Evolutionary conservation across 2,113 vertebrate species (phyloP).

Genomic region (Manacus vitellinus): DNA sequence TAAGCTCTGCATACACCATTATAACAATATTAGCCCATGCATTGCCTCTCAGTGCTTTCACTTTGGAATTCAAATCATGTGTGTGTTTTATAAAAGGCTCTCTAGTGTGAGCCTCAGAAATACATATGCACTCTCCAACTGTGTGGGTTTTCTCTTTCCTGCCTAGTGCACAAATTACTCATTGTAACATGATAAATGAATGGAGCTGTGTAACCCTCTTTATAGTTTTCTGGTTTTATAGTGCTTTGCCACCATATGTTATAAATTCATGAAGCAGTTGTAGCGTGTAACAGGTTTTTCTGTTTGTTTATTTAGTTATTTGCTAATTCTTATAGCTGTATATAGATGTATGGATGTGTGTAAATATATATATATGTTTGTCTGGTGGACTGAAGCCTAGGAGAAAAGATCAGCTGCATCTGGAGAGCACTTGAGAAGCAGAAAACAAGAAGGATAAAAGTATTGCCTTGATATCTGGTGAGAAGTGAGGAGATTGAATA

Average conservation of each 20-base stretch:
- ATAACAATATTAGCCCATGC: constrained; percentile 43
- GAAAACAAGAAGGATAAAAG: constrained; percentile 29
- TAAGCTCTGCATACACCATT: not conserved
- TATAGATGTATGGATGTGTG: not conserved
- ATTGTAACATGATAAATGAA: constrained; percentile 71
- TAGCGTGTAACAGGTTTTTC: constrained; percentile 49
- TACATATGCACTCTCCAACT: constrained; percentile 57
- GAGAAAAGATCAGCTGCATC: not conserved
- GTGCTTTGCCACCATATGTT: constrained; percentile 53
- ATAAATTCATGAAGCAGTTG: constrained; percentile 63
- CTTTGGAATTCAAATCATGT: constrained; percentile 72
- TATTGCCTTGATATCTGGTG: not conserved
- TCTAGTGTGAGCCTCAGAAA: constrained; percentile 67
- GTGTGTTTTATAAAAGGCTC: constrained; percentile 68
- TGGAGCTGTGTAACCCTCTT: constrained; percentile 44
- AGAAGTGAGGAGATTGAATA: not conserved
- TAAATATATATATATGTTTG: not conserved
- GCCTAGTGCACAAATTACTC: constrained; percentile 68
- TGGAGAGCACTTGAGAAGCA: not conserved
- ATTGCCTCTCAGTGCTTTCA: not conserved
- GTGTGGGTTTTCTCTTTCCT: constrained; percentile 64
- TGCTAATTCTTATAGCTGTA: constrained; percentile 49
- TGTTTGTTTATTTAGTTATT: constrained; percentile 61
- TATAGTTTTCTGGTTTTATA: constrained; percentile 59
- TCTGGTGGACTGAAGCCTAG: not conserved